phyloP scores from a whole-genome alignment of 2,888 invertebrate species.

The Lymantria monacha region DNA sequence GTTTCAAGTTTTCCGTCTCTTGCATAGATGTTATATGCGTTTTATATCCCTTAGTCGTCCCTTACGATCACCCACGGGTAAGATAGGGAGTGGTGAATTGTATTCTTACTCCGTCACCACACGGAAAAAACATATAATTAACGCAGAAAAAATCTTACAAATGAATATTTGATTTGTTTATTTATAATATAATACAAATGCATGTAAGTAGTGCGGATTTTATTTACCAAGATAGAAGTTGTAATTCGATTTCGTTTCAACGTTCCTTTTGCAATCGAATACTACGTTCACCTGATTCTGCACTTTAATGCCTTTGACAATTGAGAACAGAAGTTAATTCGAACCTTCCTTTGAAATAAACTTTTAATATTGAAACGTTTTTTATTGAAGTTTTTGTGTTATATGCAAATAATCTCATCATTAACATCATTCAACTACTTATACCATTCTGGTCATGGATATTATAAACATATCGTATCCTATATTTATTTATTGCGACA shows the following conservation, averaged over 20 bases:
- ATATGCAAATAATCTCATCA: too few relatives aligned
- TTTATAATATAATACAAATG: too few relatives aligned
- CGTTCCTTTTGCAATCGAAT: background rate
- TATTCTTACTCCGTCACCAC: background rate
- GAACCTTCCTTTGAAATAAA: background rate
- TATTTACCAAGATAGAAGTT: background rate
- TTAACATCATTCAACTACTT: too few relatives aligned
- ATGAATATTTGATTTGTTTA: too few relatives aligned
- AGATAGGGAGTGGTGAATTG: background rate
- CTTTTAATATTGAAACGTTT: background rate
- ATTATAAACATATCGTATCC: too few relatives aligned
- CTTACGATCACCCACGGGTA: conserved; percentile 1
- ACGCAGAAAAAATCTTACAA: too few relatives aligned
- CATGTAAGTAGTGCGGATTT: background rate
- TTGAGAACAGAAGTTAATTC: background rate
- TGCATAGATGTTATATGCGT: too few relatives aligned
- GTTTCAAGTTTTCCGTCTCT: too few relatives aligned
- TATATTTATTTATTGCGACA: too few relatives aligned
- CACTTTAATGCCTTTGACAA: background rate
- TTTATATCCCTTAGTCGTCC: background rate
- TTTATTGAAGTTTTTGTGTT: too few relatives aligned
- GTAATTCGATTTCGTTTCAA: background rate
- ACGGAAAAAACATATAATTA: too few relatives aligned
- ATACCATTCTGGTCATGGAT: too few relatives aligned
- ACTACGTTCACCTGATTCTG: background rate